Base-by-base conservation (phyloP, 2,113 vertebrate species). In the Zosterops japonicus region DNA sequence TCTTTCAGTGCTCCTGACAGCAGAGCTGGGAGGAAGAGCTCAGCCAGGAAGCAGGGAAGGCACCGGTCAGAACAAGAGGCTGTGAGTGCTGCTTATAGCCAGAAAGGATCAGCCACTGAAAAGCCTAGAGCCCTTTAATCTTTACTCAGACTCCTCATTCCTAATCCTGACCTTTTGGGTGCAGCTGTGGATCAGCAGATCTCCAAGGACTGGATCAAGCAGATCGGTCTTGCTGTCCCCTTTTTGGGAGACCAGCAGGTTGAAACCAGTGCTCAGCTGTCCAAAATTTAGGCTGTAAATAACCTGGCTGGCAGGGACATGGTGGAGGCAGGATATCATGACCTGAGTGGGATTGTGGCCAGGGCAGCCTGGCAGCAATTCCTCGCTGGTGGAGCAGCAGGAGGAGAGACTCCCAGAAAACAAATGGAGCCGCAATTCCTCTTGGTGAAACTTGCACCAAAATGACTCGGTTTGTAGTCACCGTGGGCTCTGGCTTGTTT, bases 371-470 rank as follows among this genome's bases (percentile, higher is more conserved):
- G 84, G 61, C 78, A 76, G n/a, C 4, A 12, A 42, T 25, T 78
- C 56, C 70, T 46, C 1, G 0, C 56, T 22, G 14, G 41, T 17
- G 42, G 35, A 64, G 8, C n/a, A n/a, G 46, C 8, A 8, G 56
- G 64, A 64, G 20, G 25, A 71, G 25, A 55, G 8, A 18, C n/a
- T 35, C 24, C 39, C 13, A 33, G 44, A 36, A 55, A 87, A 64
- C 1, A 0, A 25, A n/a, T 0, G 4, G 52, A 42, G n/a, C 18
- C 2, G 12, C 50, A 56, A 52, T 61, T 67, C 39, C 52, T 78
- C 56, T 13, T 29, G 49, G 56, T 42, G 60, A 70, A 83, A 41
- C 68, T 44, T 5, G 0, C 31, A n/a, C 36, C 55, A 19, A 11
- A 82, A 36, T 2, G 36, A 56, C 70, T 71, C 0, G 4, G 78